Percentiles rank a stretch among this genome's conserved stretches.
Evolutionary conservation across 2,888 invertebrate genomes (phyloP).

Genomic region (Acanthosepion lycidas): DNA sequence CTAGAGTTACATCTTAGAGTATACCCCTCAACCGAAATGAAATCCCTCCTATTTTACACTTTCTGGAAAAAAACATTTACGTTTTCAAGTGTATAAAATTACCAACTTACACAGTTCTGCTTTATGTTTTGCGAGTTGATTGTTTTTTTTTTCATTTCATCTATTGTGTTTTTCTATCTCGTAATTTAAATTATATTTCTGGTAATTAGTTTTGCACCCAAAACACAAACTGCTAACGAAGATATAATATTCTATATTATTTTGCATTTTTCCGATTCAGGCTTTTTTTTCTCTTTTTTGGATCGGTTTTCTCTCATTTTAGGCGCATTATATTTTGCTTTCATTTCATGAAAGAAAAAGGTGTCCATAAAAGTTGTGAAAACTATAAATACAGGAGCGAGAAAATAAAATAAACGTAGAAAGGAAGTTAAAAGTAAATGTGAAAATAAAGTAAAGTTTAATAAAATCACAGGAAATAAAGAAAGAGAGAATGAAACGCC

Average conservation of each 20-base stretch:
- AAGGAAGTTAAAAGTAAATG: not conserved
- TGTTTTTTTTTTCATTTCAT: not conserved
- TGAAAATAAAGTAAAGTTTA: no score
- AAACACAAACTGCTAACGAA: not conserved
- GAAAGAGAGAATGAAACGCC: no score
- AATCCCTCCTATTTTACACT: not conserved
- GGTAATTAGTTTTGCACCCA: not conserved
- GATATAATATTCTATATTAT: not conserved
- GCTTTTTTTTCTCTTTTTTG: no score
- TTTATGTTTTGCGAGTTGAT: not conserved
- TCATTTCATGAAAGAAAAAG: not conserved
- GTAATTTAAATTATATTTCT: not conserved
- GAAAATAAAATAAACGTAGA: not conserved
- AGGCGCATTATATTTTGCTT: not conserved
- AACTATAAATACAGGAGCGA: not conserved
- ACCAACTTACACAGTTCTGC: not conserved
- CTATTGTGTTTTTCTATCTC: not conserved
- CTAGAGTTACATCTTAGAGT: not conserved
- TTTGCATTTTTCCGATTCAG: not conserved
- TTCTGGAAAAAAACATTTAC: not conserved
- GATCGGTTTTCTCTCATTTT: not conserved
- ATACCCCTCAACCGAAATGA: not conserved
- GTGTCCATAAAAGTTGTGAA: not conserved
- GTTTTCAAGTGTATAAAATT: not conserved
- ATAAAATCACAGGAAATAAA: no score